Conservation (phyloP, 2,888 invertebrate species). For the Mesopsocus fuscifrons region DNA sequence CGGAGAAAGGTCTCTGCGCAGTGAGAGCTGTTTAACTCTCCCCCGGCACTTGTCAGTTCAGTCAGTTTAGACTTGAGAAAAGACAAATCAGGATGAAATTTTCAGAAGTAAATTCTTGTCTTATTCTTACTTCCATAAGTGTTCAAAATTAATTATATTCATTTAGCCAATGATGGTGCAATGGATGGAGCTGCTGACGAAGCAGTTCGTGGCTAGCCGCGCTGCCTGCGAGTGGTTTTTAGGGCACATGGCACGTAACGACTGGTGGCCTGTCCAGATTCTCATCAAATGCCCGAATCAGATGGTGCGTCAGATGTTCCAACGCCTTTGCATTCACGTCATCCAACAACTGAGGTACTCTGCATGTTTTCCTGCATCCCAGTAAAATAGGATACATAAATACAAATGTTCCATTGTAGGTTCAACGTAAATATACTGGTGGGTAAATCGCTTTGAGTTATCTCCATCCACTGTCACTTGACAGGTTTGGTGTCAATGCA, state of each 20-base stretch:
- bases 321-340: constrained; percentile 84
- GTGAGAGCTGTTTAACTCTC: background rate
- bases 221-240: constrained; percentile 84
- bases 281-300: constrained; percentile 92
- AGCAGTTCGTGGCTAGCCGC: constrained; percentile 82
- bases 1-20: too few relatives aligned
- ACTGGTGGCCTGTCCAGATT: constrained; percentile 90
- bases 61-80: background rate
- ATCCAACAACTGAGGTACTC: constrained; percentile 75
- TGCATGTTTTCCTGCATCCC: too few relatives aligned
- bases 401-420: constrained; percentile 11
- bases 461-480: constrained; percentile 6
- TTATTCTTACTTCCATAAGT: constrained; percentile 10
- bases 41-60: background rate
- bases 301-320: constrained; percentile 94
- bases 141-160: constrained; percentile 8
- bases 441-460: constrained; percentile 8
- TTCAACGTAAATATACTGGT: too few relatives aligned
- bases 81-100: background rate
- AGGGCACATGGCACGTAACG: constrained; percentile 80
- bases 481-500: too few relatives aligned
- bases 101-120: constrained; percentile 1
- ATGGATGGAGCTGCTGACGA: constrained; percentile 88
- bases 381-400: constrained; percentile 10
- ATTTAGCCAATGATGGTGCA: constrained; percentile 82